Base-by-base conservation (phyloP, 1,140 invertebrate genomes). In the Probaryconus sp. region DNA sequence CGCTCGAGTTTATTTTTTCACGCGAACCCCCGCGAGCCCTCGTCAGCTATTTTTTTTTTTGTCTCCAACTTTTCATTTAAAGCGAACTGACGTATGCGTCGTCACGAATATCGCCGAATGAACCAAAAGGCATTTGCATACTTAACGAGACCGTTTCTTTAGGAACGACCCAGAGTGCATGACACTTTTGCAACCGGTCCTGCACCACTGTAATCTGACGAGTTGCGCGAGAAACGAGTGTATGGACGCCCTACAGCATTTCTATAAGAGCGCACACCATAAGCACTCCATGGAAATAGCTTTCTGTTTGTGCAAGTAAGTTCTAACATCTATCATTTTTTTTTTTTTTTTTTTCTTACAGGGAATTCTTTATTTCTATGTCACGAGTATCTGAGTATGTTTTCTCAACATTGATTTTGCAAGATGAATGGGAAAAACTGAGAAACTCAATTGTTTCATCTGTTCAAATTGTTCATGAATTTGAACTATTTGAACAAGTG, bases 231-330 rank as follows among this genome's bases (percentile, higher is more conserved):
- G 93, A 56, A 92, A 95, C 79, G 92, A 94, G 5, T 97, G 95
- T 83, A 96, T 96, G 95, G 90, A 92, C 43, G 93, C 94, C n/a
- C 84, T 97, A 68, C 92, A 95, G 80, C 91, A 91, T 42, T 96
- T 97, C 86, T 96, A 96, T 86, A 90, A 93, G 78, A 92, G 92
- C 65, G 92, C 92, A 3, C 91, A 92, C 42, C 91, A 93, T 51
- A 91, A 92, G 64, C 93, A 94, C 90, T 94, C 93, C 76, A 90
- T 95, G 53, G 95, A 96, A 82, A 94, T 96, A 72, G 95, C 95
- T 61, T 96, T 96, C 88, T 97, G 95, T 85, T 89, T 96, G 35
- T 97, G 95, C 94, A 96, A 93, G 95, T 97, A 88, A 93, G 93
- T 91, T 24, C 3, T 24, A 70, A 4, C 21, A 7, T 24, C 21